Evolutionary conservation across 2,797 vertebrate genomes (phyloP), one percentile per base, ranked within the genome.

Genomic region (Vespertilio murinus): DNA sequence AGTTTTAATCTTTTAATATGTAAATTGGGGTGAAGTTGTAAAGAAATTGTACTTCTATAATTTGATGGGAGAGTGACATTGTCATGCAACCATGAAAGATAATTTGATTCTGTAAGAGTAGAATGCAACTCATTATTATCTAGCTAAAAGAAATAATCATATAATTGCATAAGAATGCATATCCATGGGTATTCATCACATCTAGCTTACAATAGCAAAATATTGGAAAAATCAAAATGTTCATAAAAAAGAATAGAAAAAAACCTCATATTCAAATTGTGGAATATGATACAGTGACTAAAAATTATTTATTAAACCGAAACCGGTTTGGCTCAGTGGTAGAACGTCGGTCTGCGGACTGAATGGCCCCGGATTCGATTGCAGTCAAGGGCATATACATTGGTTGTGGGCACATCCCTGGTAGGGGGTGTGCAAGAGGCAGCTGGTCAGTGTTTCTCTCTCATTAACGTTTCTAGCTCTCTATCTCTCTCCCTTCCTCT

Each of bases 241-340:
- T 88, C 38, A 67, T 49, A 3, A 91, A 59, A 49, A 85, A 84
- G 22, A 96, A 77, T 61, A 3, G 33, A 75, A 93, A 79, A 92
- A 40, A 59, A 81, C 3, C 45, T 70, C 65, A 77, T 35, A 70
- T 73, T 94, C 6, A 69, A 84, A 81, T 40, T 90, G 25, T 20
- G 33, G 8, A 91, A 86, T 87, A 42, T 54, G 30, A 90, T 18
- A 1, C 14, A 30, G 23, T 67, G n/a, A 59, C 33, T 90, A 87
- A 80, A 73, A 73, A 42, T 2, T 22, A 70, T 65, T 20, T 52
- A 7, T 73, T 67, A 52, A 9, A n/a, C n/a, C n/a, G n/a, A n/a
- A n/a, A n/a, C n/a, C n/a, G n/a, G n/a, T n/a, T n/a, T n/a, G n/a
- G n/a, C n/a, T n/a, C n/a, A n/a, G n/a, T n/a, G n/a, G n/a, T n/a